A percentile compares a stretch with the other conserved stretches of the same genome.
These are phyloP conservation scores for Crotophaga sulcirostris DNA, from an alignment of 2,113 vertebrate species.

Conservation along the genomic window DNA sequence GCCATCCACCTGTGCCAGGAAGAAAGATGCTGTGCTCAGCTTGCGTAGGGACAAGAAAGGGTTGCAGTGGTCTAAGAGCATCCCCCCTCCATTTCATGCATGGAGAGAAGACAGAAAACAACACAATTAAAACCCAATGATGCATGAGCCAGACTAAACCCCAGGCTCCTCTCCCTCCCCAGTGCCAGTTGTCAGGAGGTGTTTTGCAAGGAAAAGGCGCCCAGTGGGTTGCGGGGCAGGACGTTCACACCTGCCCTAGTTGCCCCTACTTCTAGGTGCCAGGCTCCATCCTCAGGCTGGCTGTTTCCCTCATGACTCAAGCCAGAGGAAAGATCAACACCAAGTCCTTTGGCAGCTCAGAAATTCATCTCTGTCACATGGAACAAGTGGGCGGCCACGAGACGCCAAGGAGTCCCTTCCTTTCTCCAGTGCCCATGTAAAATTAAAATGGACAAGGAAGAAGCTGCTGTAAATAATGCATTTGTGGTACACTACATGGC, in stretches of 20 bases:
- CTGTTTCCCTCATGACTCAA: background rate
- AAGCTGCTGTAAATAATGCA: slow-evolving; percentile 72
- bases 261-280: background rate
- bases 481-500: slow-evolving; percentile 38
- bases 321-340: background rate
- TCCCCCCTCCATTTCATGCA: background rate
- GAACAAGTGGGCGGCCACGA: slow-evolving; percentile 27
- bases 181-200: background rate
- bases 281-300: background rate
- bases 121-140: rapidly evolving
- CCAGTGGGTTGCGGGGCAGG: background rate
- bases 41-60: rapidly evolving
- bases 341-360: background rate
- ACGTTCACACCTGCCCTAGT: background rate
- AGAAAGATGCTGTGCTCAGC: background rate
- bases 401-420: slow-evolving; percentile 17
- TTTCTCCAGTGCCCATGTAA: slow-evolving; percentile 64
- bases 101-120: background rate
- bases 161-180: background rate
- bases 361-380: background rate
- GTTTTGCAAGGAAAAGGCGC: background rate
- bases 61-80: background rate
- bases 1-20: background rate
- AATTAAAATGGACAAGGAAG: slow-evolving; percentile 72
- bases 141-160: background rate